Conservation (phyloP, 1,140 invertebrate species). For the Leptinotarsa texana region DNA sequence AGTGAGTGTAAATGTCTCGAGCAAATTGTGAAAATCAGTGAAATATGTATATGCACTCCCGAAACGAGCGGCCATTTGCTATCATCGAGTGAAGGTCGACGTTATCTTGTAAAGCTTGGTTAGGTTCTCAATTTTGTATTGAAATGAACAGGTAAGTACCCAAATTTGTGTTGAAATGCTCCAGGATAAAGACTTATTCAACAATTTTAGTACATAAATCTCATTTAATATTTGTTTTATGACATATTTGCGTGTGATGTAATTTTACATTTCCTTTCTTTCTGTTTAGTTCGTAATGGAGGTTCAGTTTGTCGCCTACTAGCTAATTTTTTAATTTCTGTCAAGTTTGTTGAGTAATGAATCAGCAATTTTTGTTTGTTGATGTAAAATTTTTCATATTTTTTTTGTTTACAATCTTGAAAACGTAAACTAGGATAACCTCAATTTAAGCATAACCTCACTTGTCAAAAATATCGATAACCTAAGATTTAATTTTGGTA, state of each 20-base stretch:
- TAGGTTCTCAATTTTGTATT: conserved; percentile 45
- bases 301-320: background rate
- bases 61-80: conserved; percentile 49
- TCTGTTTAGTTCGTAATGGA: background rate
- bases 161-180: conserved; percentile 14
- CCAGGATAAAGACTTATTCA: background rate
- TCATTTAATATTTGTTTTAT: no score
- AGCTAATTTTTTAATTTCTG: background rate
- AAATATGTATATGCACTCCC: background rate
- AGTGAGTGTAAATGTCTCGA: background rate
- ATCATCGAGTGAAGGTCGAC: conserved; percentile 50
- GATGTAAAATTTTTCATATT: conserved; percentile 29
- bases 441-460: conserved; percentile 57
- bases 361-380: background rate
- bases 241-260: background rate
- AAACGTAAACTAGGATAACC: conserved; percentile 53
- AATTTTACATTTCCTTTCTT: conserved; percentile 3
- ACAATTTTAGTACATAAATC: background rate
- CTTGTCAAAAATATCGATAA: conserved; percentile 54
- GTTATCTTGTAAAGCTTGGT: conserved; percentile 48
- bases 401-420: conserved; percentile 55
- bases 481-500: conserved; percentile 40
- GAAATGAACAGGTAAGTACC: conserved; percentile 42
- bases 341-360: no score
- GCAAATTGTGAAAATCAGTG: conserved; percentile 13